phyloP scores from a whole-genome alignment of 2,888 invertebrate genomes.

The Noctua pronuba region DNA sequence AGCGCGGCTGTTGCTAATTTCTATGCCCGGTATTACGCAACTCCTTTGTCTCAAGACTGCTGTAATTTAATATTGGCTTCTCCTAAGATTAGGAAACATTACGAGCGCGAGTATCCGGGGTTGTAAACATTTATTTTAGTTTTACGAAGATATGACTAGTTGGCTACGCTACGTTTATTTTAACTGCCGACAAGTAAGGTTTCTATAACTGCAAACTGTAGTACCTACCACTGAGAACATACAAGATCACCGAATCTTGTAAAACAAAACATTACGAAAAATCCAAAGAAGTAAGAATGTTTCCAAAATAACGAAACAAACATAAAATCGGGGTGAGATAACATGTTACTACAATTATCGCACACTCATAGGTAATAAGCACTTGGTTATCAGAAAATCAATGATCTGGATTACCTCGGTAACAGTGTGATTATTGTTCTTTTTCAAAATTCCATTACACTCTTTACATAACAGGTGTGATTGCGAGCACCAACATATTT shows the following conservation, averaged over 20 bases:
- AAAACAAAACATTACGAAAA: neutral
- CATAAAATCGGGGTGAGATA: slow-evolving; percentile 27
- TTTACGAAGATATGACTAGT: slow-evolving; percentile 29
- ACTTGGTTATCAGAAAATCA: slow-evolving; percentile 44
- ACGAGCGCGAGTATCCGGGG: neutral
- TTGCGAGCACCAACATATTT: slow-evolving; percentile 24
- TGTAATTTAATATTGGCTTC: slow-evolving; percentile 37
- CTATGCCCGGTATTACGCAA: slow-evolving; percentile 38
- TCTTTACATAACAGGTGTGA: slow-evolving; percentile 17
- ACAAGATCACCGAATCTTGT: neutral
- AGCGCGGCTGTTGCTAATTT: slow-evolving; percentile 27
- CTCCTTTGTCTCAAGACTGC: slow-evolving; percentile 37
- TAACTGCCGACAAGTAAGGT: slow-evolving; percentile 5
- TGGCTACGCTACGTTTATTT: slow-evolving; percentile 17
- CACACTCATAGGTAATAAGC: slow-evolving; percentile 11
- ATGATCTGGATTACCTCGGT: slow-evolving; percentile 32
- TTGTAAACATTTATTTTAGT: slow-evolving; percentile 36
- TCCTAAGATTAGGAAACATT: slow-evolving; percentile 44
- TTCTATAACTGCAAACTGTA: neutral
- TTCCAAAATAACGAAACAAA: slow-evolving; percentile 24
- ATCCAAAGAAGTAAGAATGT: neutral
- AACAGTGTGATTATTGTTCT: neutral
- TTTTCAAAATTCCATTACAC: slow-evolving; percentile 28
- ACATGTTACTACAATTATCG: slow-evolving; percentile 38
- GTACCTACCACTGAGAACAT: neutral